Evolutionary conservation across 2,888 invertebrate genomes (phyloP).

Genomic region (Sceliomorpha sp.): DNA sequence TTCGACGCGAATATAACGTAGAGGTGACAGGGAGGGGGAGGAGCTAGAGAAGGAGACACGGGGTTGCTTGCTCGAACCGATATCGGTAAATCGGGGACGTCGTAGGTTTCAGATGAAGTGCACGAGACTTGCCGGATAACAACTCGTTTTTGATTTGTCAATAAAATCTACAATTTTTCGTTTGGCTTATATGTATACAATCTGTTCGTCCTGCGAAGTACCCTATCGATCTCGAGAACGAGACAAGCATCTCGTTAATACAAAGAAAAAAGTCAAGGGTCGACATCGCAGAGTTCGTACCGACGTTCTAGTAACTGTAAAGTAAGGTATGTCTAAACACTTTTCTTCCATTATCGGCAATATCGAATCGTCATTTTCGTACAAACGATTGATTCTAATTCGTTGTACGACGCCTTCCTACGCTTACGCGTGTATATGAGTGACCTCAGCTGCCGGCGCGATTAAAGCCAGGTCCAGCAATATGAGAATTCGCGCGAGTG

Average conservation of each 20-base stretch:
- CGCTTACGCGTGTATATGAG: constrained; percentile 40
- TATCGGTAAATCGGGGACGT: not conserved
- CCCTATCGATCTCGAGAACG: too few relatives aligned
- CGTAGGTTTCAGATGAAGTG: not conserved
- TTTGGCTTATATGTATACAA: too few relatives aligned
- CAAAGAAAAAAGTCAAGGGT: too few relatives aligned
- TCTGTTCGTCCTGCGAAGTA: too few relatives aligned
- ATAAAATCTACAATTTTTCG: too few relatives aligned
- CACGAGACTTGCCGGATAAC: too few relatives aligned
- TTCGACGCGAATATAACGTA: constrained; percentile 2
- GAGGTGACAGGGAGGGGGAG: constrained; percentile 10
- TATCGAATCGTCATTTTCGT: constrained; percentile 39
- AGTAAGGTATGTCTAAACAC: constrained; percentile 27
- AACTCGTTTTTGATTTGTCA: too few relatives aligned
- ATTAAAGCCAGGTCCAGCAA: constrained; percentile 21
- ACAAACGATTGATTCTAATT: constrained; percentile 23
- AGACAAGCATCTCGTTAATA: too few relatives aligned
- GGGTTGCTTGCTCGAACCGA: constrained; percentile 1
- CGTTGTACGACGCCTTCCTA: constrained; percentile 49
- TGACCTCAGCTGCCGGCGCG: constrained; percentile 26
- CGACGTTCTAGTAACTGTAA: constrained; percentile 11
- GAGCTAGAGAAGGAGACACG: constrained; percentile 10
- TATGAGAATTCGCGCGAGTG: constrained; percentile 13
- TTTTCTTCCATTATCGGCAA: constrained; percentile 49
- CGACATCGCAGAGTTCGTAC: constrained; percentile 1